These are phyloP conservation scores for Botia almorhae DNA, from an alignment of 2,797 vertebrate species.

Conservation along the genomic window DNA sequence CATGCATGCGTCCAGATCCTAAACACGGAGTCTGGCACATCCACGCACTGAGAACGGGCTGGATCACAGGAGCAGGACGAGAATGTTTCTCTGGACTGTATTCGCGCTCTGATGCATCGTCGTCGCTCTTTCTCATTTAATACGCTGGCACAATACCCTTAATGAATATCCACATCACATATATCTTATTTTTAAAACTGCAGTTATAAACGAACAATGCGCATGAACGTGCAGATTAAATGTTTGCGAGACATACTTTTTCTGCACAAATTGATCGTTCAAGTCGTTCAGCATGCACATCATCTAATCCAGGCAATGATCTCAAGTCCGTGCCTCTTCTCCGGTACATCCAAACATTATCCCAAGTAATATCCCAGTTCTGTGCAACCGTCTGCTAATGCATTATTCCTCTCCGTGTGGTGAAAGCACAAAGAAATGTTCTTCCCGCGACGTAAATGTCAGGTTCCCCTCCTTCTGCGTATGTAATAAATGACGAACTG, in stretches of 20 bases:
- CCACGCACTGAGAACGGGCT: not conserved
- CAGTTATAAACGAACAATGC: constrained; percentile 25
- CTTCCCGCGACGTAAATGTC: constrained; percentile 5
- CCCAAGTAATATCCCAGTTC: constrained; percentile 28
- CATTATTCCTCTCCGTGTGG: constrained; percentile 5
- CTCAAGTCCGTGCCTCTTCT: constrained; percentile 6
- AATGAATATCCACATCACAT: constrained; percentile 57
- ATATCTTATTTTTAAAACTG: not conserved
- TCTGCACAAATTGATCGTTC: not conserved
- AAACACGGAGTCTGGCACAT: not conserved
- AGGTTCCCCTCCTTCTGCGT: constrained; percentile 7
- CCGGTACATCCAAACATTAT: constrained; percentile 37
- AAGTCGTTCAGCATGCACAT: not conserved
- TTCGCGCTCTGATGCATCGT: constrained; percentile 38
- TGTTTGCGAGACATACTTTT: constrained; percentile 22
- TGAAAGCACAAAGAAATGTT: constrained; percentile 7
- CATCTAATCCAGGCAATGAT: constrained; percentile 17
- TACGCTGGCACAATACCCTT: constrained; percentile 54
- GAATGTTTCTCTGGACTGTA: constrained; percentile 47
- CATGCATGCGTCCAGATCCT: constrained; percentile 2
- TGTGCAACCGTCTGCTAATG: not conserved
- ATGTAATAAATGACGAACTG: constrained; percentile 12
- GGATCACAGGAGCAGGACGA: not conserved
- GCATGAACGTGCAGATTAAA: not conserved
- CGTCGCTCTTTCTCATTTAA: constrained; percentile 33